phyloP scores from a whole-genome alignment of 2,113 vertebrate genomes.

The Microcebus griseorufus region DNA sequence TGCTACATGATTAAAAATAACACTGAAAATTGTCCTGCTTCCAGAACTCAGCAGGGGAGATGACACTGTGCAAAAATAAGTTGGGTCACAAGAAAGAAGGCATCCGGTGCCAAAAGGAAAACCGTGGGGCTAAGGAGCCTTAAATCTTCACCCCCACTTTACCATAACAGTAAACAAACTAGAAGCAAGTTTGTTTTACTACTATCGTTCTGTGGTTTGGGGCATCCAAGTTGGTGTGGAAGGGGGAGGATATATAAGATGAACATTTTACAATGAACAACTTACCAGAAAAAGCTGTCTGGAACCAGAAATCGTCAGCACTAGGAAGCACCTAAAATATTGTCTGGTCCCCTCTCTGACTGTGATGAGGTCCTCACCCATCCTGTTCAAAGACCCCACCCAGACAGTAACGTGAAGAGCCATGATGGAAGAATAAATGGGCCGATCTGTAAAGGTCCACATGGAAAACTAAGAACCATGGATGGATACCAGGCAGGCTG shows the following conservation, averaged over 20 bases:
- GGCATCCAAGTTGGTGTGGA: background rate
- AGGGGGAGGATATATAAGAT: background rate
- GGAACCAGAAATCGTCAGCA: background rate
- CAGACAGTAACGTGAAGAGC: background rate
- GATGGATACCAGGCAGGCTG: rapidly evolving
- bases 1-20: constrained; percentile 70
- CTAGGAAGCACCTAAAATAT: background rate
- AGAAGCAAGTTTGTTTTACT: background rate
- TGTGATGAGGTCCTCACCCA: background rate
- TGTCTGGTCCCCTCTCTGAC: background rate
- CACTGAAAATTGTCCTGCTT: constrained; percentile 58
- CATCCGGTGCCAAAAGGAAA: background rate
- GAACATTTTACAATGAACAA: background rate
- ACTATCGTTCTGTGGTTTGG: background rate
- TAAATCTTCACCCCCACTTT: background rate
- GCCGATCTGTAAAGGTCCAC: too few species aligned
- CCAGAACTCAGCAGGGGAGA: constrained; percentile 50
- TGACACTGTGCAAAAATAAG: constrained; percentile 51
- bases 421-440: background rate
- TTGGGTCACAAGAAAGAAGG: background rate
- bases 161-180: background rate
- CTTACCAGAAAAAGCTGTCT: background rate
- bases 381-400: background rate
- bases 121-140: background rate
- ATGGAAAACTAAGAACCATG: background rate